Conservation (phyloP, 2,113 vertebrate species). For the Ancistrus triradiatus region DNA sequence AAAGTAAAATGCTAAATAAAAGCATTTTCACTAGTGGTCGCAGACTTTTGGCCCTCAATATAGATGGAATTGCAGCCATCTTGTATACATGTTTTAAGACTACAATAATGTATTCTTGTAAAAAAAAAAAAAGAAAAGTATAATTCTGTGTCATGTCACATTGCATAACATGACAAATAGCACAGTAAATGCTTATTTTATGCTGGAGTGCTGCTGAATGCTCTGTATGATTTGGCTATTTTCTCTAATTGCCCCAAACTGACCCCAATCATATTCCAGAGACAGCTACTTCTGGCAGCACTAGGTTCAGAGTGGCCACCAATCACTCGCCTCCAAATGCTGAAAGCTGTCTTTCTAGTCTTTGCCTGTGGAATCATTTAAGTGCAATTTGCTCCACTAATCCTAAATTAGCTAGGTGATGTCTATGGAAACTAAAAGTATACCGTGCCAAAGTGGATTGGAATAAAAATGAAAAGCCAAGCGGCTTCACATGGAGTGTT, state of each 20-base stretch:
- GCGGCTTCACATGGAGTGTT: background rate
- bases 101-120: too few relatives aligned
- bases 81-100: too few relatives aligned
- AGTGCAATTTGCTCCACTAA: constrained; percentile 31
- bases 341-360: constrained; percentile 3
- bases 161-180: background rate
- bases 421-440: constrained; percentile 20
- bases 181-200: background rate
- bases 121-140: too few relatives aligned
- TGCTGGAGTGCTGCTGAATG: constrained; percentile 6
- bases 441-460: constrained; percentile 12
- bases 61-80: too few relatives aligned
- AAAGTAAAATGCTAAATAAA: too few relatives aligned
- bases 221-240: constrained; percentile 20
- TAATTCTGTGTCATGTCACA: too few relatives aligned
- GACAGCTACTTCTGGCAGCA: constrained; percentile 14
- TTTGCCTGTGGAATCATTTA: constrained; percentile 22
- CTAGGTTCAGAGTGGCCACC: too few relatives aligned
- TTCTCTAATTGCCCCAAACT: constrained; percentile 21
- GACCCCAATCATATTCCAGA: constrained; percentile 32
- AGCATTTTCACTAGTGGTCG: too few relatives aligned
- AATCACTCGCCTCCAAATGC: constrained; percentile 21
- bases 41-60: too few relatives aligned
- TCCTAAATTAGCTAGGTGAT: constrained; percentile 24
- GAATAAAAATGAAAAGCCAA: constrained; percentile 5